Base-by-base conservation (phyloP, 2,797 vertebrate genomes). In the Acropternis orthonyx region DNA sequence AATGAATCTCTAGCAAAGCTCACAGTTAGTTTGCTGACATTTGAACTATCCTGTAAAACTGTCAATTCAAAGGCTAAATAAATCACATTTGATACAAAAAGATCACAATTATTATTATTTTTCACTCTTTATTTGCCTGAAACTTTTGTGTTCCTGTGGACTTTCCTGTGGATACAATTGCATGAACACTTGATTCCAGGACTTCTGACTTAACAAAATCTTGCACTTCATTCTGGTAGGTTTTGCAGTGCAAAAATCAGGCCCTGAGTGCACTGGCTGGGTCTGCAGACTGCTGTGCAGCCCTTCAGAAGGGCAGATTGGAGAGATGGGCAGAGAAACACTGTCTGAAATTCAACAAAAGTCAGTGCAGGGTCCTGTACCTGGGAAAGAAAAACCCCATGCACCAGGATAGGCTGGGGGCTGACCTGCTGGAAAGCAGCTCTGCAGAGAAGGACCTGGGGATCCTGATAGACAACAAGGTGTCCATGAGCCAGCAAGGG, bases 381-480 rank as follows among this genome's bases (percentile, higher is more conserved):
- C 6, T 30, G 39, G 24, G 20, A 8, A 37, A 34, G 10, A n/a
- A 1, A 37, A 79, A 24, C 5, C 10, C 5, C 32, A 17, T 0
- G 1, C 0, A 14, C 9, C 15, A 14, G 7, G 28, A 44, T 11
- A 18, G n/a, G 2, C 10, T 72, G 12, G 16, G 7, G 0, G 0
- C n/a, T 16, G 3, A 24, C 3, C 37, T 65, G 37, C 23, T 72
- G 37, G 9, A 1, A 0, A 58, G 13, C 8, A 72, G n/a, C 27
- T 58, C 28, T 43, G 51, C 0, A 4, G 28, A 16, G 36, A 63
- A 43, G 5, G 8, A n/a, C 30, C 26, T 41, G 56, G 17, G 24
- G 4, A 1, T 27, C 10, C 49, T 56, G 23, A 4, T 51, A 44
- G 17, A 6, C 22, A 36, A 2, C 21, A 22, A 32, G 12, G 12